Percentiles rank a stretch among this genome's conserved stretches.
Evolutionary conservation across 1,140 invertebrate species (phyloP).

Genomic region (Maconellicoccus hirsutus): DNA sequence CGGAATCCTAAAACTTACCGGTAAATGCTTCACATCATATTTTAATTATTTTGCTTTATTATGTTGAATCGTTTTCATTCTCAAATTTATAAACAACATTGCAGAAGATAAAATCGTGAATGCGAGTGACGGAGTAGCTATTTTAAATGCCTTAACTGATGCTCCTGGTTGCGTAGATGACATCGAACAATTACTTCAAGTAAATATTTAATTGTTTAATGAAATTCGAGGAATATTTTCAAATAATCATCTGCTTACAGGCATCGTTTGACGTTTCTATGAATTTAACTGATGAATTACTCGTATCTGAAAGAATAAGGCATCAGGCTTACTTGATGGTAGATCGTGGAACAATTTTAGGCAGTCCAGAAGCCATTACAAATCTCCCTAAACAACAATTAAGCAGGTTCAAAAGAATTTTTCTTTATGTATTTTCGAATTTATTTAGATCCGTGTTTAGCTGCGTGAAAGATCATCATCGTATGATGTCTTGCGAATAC

Average conservation of each 20-base stretch:
- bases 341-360: slow-evolving; percentile 82
- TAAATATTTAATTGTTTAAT: slow-evolving; percentile 32
- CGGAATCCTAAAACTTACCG: slow-evolving; percentile 88
- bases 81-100: no score
- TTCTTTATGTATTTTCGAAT: background rate
- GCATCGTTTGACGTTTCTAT: slow-evolving; percentile 46
- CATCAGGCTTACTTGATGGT: slow-evolving; percentile 94
- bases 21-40: slow-evolving; percentile 32
- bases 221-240: slow-evolving; percentile 20
- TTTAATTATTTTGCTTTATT: no score
- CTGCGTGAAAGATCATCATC: background rate
- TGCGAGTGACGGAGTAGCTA: slow-evolving; percentile 86
- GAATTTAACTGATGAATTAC: slow-evolving; percentile 68
- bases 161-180: slow-evolving; percentile 87
- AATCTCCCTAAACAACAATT: slow-evolving; percentile 88
- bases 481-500: no score
- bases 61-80: background rate
- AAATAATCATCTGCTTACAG: slow-evolving; percentile 32
- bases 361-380: slow-evolving; percentile 73
- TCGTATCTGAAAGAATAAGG: slow-evolving; percentile 79
- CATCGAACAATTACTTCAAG: slow-evolving; percentile 65
- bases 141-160: slow-evolving; percentile 92
- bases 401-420: slow-evolving; percentile 40
- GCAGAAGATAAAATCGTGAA: slow-evolving; percentile 64
- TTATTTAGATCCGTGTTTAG: background rate